These are phyloP conservation scores for Schizothorax lantsangensis DNA, from an alignment of 2,797 vertebrate species.

Conservation along the genomic window DNA sequence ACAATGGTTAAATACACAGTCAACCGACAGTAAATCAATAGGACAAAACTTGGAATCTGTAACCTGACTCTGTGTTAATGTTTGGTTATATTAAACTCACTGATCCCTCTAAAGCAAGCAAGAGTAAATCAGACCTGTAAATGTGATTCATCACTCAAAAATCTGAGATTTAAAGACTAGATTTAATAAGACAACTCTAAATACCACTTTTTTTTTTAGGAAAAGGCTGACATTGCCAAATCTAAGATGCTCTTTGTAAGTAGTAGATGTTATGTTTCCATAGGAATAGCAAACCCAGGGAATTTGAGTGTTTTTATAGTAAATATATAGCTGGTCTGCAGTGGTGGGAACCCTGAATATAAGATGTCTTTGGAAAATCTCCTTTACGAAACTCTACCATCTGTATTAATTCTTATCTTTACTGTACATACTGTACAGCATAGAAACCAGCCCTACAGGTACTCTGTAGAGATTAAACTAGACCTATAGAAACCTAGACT, in stretches of 20 bases:
- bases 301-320: background rate
- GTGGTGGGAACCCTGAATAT: background rate
- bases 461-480: slow-evolving; percentile 16
- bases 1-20: slow-evolving; percentile 31
- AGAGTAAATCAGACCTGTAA: slow-evolving; percentile 2
- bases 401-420: background rate
- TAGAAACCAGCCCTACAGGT: background rate
- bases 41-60: slow-evolving; percentile 27
- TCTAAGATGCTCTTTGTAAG: background rate
- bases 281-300: background rate
- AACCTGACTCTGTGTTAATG: slow-evolving; percentile 34
- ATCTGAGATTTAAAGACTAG: background rate
- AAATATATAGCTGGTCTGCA: background rate
- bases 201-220: background rate
- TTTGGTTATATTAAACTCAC: slow-evolving; percentile 41
- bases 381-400: background rate
- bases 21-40: slow-evolving; percentile 27
- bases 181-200: background rate
- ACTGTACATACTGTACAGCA: background rate
- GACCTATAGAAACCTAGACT: background rate
- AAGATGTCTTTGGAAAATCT: background rate
- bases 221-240: background rate
- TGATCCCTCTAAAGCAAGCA: slow-evolving; percentile 14
- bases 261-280: background rate
- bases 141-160: slow-evolving; percentile 1